These are phyloP conservation scores for Strigamia maritima DNA, from an alignment of 2,888 invertebrate species.

Conservation along the genomic window DNA sequence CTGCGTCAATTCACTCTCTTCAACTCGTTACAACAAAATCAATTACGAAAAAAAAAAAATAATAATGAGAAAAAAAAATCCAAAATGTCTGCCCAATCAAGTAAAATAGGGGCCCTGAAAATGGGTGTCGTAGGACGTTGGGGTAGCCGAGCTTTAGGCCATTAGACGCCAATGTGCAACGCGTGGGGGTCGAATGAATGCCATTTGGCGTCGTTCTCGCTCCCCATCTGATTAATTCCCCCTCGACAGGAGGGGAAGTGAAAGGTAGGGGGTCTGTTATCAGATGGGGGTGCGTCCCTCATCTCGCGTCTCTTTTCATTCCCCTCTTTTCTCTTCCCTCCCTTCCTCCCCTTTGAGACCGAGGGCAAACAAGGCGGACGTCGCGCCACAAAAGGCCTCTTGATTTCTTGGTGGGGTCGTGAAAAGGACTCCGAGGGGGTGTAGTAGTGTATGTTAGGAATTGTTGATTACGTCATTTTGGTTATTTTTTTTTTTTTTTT, in stretches of 20 bases:
- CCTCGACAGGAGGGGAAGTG: background rate
- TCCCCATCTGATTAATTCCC: background rate
- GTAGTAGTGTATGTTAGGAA: background rate
- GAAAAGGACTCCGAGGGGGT: background rate
- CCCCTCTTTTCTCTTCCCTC: background rate
- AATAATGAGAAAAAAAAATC: background rate
- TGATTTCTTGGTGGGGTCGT: background rate
- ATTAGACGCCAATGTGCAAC: background rate
- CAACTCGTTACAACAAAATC: background rate
- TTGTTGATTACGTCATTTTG: background rate
- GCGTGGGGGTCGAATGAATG: background rate
- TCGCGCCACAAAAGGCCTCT: background rate
- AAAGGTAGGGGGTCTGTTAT: background rate
- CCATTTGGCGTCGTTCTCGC: background rate
- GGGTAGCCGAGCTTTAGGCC: background rate
- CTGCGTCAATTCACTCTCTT: background rate
- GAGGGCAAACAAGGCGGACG: background rate
- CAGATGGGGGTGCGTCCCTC: background rate
- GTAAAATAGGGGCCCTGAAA: background rate
- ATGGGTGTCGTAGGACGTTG: background rate
- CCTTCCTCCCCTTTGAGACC: background rate
- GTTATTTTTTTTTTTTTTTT: background rate
- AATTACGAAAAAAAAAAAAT: constrained; percentile 17
- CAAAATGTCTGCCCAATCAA: background rate
- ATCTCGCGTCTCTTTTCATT: no score